Evolutionary conservation across 2,797 vertebrate species (phyloP), one percentile per base, ranked within the genome.

Genomic region (Chrysolophus pictus): DNA sequence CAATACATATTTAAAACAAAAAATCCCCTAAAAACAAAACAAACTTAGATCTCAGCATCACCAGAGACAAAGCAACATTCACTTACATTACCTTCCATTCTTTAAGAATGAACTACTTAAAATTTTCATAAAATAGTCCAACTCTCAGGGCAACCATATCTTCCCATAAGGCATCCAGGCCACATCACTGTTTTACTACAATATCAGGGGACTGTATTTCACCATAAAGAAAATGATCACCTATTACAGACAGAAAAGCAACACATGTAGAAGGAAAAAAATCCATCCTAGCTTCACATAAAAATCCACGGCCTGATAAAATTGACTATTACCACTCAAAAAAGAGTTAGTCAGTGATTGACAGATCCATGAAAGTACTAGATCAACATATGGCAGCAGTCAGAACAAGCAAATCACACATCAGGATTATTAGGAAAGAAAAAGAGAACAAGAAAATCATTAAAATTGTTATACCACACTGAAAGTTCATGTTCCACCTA

Each of bases 41-140:
- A 19, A 49, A 56, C 75, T 41, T 1, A 79, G 4, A 55, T 64
- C 95, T 93, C 60, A 73, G 79, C 84, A 91, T 49, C 73, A 91
- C 70, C 58, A 84, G 11, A 93, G 23, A 90, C 76, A 90, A 44
- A 67, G 78, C 85, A 88, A 89, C 95, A 76, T 79, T 76, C 80
- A 93, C 74, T 95, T 94, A 95, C 62, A 1, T 95, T 96, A 96
- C 93, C 94, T 94, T 90, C 53, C 58, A 84, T 80, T 93, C 83
- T 94, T 91, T 92, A 84, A 64, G 11, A 37, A 11, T 37, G 68
- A 19, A 93, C 28, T 88, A 96, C 41, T 94, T 95, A 96, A 62
- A 89, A 71, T 79, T 92, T 90, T 95, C 88, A 88, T 81, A 84
- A 91, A 88, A 87, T 4, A 94, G 73, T 84, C 73, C 91, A 95